phyloP scores from a whole-genome alignment of 2,888 invertebrate species.

The Aproaerema taeniolella region DNA sequence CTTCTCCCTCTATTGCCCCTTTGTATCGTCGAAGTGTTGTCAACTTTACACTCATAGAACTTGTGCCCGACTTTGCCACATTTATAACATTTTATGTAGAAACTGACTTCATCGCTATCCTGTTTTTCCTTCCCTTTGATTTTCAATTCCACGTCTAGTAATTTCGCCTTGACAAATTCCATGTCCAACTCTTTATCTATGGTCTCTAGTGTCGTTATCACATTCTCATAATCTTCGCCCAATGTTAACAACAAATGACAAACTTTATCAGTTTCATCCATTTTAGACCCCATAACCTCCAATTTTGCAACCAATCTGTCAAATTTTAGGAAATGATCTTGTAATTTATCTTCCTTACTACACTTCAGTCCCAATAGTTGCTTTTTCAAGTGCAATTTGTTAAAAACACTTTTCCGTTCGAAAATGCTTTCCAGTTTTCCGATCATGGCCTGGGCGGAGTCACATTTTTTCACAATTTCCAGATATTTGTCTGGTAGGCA shows the following conservation, averaged over 20 bases:
- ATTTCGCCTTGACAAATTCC: too few relatives aligned
- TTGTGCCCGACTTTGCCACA: neutral
- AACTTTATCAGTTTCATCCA: conserved; percentile 7
- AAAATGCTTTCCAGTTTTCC: neutral
- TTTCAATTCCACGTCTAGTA: conserved; percentile 6
- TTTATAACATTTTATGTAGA: neutral
- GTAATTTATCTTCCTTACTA: neutral
- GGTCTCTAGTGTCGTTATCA: conserved; percentile 5
- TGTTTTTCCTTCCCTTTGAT: conserved; percentile 1
- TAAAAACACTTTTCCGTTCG: conserved; percentile 4
- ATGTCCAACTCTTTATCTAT: conserved; percentile 2
- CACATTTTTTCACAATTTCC: conserved; percentile 4
- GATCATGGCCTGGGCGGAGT: conserved; percentile 1
- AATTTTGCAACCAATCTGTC: neutral
- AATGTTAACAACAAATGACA: neutral
- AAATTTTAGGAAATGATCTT: conserved; percentile 5
- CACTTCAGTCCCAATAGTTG: conserved; percentile 2
- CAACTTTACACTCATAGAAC: neutral
- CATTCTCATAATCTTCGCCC: neutral
- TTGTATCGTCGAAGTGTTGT: neutral
- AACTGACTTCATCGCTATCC: too few relatives aligned
- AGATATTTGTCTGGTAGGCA: conserved; percentile 1
- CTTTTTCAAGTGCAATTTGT: conserved; percentile 1
- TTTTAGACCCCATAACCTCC: neutral
- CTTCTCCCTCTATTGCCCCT: neutral